Conservation (phyloP, 2,888 invertebrate species). For the Macropis europaea region DNA sequence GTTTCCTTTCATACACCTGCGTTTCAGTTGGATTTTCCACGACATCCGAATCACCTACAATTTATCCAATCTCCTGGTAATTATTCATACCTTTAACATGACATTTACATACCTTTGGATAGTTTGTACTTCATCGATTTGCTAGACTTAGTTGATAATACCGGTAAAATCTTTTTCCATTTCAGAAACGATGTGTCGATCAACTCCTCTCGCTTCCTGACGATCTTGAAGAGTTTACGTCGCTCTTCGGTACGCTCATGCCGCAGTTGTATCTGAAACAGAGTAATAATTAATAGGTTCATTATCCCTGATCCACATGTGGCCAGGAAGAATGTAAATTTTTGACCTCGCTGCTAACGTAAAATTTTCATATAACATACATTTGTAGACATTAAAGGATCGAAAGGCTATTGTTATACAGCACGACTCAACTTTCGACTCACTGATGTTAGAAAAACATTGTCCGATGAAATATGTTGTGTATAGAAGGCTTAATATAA, state of each 20-base stretch:
- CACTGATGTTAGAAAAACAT: too few relatives aligned
- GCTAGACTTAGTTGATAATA: conserved; percentile 79
- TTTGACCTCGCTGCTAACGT: too few relatives aligned
- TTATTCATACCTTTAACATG: background rate
- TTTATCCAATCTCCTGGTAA: background rate
- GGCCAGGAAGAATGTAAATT: too few relatives aligned
- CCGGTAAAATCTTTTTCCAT: conserved; percentile 87
- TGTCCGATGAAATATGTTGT: too few relatives aligned
- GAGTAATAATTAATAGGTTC: background rate
- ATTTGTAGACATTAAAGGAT: too few relatives aligned
- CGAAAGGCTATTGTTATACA: too few relatives aligned
- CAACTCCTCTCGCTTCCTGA: conserved; percentile 85
- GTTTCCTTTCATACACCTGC: conserved; percentile 52
- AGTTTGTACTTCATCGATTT: background rate
- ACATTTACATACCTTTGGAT: conserved; percentile 4
- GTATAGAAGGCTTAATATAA: too few relatives aligned
- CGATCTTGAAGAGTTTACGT: conserved; percentile 94
- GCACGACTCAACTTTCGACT: too few relatives aligned
- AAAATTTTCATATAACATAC: too few relatives aligned
- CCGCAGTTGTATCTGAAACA: conserved; percentile 86
- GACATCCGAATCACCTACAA: conserved; percentile 16
- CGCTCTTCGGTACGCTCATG: conserved; percentile 96
- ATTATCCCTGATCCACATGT: too few relatives aligned
- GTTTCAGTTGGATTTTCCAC: conserved; percentile 12
- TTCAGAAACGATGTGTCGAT: conserved; percentile 84